Evolutionary conservation across 1,140 invertebrate genomes (phyloP).

Genomic region (Procambarus clarkii): DNA sequence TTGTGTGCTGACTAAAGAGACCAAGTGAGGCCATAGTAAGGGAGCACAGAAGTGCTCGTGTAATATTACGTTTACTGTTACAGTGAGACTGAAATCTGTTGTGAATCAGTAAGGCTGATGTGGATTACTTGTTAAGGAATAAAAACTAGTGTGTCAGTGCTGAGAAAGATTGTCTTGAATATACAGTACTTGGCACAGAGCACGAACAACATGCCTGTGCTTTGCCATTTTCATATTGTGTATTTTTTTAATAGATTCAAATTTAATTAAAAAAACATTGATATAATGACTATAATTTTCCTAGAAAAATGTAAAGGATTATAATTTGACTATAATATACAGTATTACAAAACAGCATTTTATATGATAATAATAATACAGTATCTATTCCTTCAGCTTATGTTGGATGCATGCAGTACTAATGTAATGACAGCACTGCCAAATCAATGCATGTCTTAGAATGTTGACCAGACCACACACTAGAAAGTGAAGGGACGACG

Average conservation of each 20-base stretch:
- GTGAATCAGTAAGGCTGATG: neutral
- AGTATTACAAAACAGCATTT: too few relatives aligned
- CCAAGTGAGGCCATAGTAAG: too few relatives aligned
- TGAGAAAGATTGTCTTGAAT: constrained; percentile 20
- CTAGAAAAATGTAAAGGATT: neutral
- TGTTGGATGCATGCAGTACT: too few relatives aligned
- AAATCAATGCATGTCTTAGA: too few relatives aligned
- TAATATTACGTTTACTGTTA: too few relatives aligned
- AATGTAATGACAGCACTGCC: too few relatives aligned
- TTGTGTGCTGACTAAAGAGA: neutral
- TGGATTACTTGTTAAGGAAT: neutral
- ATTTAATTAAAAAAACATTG: constrained; percentile 53
- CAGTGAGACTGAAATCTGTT: neutral
- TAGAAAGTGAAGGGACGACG: too few relatives aligned
- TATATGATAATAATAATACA: too few relatives aligned
- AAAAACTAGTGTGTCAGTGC: neutral
- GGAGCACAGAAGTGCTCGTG: too few relatives aligned
- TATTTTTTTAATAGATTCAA: constrained; percentile 58
- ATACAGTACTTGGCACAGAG: constrained; percentile 14
- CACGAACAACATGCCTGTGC: constrained; percentile 42
- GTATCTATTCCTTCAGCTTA: too few relatives aligned
- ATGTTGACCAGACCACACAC: too few relatives aligned
- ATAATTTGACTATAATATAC: too few relatives aligned
- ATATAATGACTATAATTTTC: neutral
- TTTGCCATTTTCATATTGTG: constrained; percentile 51